These are phyloP conservation scores for Apantesis nais DNA, from an alignment of 2,888 invertebrate species.

Conservation along the genomic window DNA sequence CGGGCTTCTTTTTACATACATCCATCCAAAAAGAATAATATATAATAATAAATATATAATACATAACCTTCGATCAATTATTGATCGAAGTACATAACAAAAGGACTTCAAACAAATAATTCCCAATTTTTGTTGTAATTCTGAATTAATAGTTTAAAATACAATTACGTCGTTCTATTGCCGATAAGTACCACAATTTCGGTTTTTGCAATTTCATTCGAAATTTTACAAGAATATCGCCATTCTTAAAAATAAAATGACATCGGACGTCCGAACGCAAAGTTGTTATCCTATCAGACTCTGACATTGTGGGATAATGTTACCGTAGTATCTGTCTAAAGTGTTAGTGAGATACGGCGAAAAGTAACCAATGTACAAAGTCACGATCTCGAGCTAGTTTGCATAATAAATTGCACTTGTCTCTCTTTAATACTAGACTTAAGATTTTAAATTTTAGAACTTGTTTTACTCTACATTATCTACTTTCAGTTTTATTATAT, in stretches of 20 bases:
- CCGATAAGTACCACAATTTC: neutral
- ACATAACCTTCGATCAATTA: too few species aligned
- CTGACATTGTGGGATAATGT: neutral
- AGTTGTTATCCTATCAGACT: neutral
- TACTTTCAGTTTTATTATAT: constrained; percentile 38
- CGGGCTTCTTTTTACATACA: neutral
- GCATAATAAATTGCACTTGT: constrained; percentile 27
- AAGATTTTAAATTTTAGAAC: constrained; percentile 36
- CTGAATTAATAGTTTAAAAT: too few species aligned
- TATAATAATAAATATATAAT: too few species aligned
- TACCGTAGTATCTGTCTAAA: neutral
- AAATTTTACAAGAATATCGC: neutral
- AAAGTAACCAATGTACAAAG: constrained; percentile 9
- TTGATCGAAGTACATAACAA: too few species aligned
- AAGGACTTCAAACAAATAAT: neutral
- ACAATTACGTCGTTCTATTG: neutral
- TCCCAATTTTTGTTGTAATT: too few species aligned
- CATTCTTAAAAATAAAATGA: too few species aligned
- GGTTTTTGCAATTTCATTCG: neutral
- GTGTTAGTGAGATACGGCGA: neutral
- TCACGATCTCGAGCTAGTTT: constrained; percentile 22
- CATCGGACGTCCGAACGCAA: neutral
- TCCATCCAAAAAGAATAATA: neutral
- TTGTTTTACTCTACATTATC: constrained; percentile 22
- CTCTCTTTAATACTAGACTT: constrained; percentile 30